These are phyloP conservation scores for Mesembrinibis cayennensis DNA, from an alignment of 2,113 vertebrate genomes.

Conservation along the genomic window DNA sequence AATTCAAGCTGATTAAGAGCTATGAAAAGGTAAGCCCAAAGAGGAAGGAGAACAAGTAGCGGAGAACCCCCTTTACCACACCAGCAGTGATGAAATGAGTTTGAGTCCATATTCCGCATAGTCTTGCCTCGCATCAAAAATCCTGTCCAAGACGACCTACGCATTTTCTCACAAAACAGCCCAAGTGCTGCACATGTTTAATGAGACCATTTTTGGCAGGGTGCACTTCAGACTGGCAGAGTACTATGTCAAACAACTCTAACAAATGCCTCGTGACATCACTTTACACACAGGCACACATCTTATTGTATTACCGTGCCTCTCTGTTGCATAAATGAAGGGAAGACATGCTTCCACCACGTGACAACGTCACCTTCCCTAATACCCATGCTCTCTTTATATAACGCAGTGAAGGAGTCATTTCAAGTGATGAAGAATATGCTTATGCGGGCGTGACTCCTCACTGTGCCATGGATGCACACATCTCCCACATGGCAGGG, in stretches of 20 bases:
- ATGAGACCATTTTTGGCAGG: neutral
- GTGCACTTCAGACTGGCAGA: neutral
- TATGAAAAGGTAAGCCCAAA: neutral
- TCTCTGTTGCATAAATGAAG: neutral
- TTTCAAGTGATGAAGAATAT: neutral
- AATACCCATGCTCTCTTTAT: neutral
- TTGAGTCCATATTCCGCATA: neutral
- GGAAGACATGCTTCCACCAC: neutral
- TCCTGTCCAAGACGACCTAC: neutral
- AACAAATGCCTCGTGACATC: neutral
- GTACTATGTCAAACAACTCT: neutral
- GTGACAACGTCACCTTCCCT: rapidly evolving
- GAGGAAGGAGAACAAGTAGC: neutral
- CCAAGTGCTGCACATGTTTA: neutral
- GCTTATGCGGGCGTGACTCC: rapidly evolving
- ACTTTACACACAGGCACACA: no score
- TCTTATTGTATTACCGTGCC: neutral
- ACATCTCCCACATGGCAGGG: rapidly evolving
- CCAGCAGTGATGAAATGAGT: neutral
- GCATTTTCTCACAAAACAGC: neutral
- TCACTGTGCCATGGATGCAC: rapidly evolving
- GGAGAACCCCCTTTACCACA: neutral
- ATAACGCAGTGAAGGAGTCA: neutral
- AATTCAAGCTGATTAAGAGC: neutral
- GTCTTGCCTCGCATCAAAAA: neutral